Evolutionary conservation across 2,888 invertebrate genomes (phyloP).

Genomic region (Tanypteryx hageni): DNA sequence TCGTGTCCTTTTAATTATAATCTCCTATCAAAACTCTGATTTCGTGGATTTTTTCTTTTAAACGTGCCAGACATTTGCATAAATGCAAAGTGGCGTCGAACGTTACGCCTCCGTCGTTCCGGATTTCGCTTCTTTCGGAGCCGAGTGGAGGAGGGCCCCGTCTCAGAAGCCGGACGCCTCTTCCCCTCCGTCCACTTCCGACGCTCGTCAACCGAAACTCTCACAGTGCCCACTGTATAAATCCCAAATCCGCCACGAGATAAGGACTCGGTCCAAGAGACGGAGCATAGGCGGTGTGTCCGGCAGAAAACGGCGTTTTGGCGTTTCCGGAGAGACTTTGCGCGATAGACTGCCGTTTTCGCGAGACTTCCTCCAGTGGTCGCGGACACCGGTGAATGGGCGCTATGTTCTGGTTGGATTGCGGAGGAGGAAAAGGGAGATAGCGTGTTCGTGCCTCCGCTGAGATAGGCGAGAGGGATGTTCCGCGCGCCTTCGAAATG

Average conservation of each 20-base stretch:
- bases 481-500: background rate
- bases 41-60: background rate
- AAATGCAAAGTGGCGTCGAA: background rate
- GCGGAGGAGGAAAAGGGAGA: background rate
- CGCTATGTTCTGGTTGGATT: background rate
- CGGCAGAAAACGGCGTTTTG: slow-evolving; percentile 23
- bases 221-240: background rate
- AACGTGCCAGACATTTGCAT: background rate
- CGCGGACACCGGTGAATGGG: background rate
- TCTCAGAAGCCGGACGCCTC: background rate
- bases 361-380: background rate
- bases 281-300: background rate
- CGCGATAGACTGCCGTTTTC: background rate
- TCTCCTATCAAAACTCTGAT: too few species aligned
- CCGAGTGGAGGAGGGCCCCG: background rate
- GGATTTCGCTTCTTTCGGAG: background rate
- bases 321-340: background rate
- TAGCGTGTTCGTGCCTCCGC: background rate
- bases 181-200: background rate
- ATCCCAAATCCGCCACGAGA: background rate
- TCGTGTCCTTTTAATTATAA: too few species aligned
- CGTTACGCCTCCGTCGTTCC: background rate
- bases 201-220: background rate
- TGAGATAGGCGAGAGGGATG: too few species aligned
- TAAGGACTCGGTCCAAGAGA: background rate